These are phyloP conservation scores for Romanogobio albipinnatus DNA, from an alignment of 2,113 vertebrate genomes.

Conservation along the genomic window DNA sequence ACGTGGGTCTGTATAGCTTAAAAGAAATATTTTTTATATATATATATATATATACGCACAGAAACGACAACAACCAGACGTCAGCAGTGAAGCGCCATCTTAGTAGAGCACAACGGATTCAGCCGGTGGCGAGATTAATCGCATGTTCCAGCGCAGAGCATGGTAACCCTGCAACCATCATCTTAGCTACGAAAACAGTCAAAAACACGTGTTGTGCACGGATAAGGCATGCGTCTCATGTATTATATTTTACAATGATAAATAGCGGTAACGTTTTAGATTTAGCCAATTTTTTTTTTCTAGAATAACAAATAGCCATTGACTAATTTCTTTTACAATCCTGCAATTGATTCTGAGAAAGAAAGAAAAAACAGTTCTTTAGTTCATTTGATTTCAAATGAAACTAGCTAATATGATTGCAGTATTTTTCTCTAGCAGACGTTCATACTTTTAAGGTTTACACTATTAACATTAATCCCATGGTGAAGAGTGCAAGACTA, in stretches of 20 bases:
- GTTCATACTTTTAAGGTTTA: conserved; percentile 44
- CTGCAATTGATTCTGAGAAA: conserved; percentile 14
- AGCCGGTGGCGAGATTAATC: conserved; percentile 49
- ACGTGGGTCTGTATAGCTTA: conserved; percentile 70
- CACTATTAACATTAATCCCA: conserved; percentile 45
- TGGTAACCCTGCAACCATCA: conserved; percentile 56
- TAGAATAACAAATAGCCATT: conserved; percentile 54
- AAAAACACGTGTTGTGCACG: conserved; percentile 58
- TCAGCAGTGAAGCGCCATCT: conserved; percentile 48
- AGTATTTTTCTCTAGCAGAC: conserved; percentile 42
- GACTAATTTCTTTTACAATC: conserved; percentile 44
- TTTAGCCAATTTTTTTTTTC: conserved; percentile 43
- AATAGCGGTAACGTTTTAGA: conserved; percentile 43
- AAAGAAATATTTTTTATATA: conserved; percentile 66
- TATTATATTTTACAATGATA: conserved; percentile 63
- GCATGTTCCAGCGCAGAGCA: conserved; percentile 62
- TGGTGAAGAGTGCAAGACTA: conserved; percentile 59
- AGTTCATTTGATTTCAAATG: conserved; percentile 31
- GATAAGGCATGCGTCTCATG: conserved; percentile 66
- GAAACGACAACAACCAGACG: conserved; percentile 56
- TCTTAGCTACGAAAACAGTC: conserved; percentile 52
- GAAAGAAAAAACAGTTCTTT: neutral
- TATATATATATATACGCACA: conserved; percentile 60
- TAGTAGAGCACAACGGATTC: conserved; percentile 66
- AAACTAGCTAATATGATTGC: conserved; percentile 42